Evolutionary conservation across 2,888 invertebrate genomes (phyloP).

Genomic region (Sclerodermus sp.): DNA sequence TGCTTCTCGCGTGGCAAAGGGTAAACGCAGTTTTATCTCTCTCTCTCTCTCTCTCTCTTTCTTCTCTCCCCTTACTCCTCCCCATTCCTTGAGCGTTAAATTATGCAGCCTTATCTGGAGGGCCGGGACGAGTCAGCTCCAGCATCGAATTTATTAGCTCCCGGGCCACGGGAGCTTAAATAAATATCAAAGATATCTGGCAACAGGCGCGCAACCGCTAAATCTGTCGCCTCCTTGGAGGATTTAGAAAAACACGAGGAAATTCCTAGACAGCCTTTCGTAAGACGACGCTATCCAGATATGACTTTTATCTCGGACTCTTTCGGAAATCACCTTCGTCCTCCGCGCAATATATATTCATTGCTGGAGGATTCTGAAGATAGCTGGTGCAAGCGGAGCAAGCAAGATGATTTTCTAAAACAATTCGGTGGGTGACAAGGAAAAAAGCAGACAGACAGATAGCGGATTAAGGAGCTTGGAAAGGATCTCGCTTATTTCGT

Average conservation of each 20-base stretch:
- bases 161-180: constrained; percentile 23
- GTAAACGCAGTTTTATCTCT: too few species aligned
- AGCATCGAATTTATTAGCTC: constrained; percentile 32
- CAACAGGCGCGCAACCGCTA: constrained; percentile 16
- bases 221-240: constrained; percentile 29
- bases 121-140: constrained; percentile 31
- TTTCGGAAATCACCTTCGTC: too few species aligned
- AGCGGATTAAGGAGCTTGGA: too few species aligned
- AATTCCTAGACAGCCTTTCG: not conserved
- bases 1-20: too few species aligned
- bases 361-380: too few species aligned
- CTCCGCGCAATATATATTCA: too few species aligned
- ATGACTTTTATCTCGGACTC: too few species aligned
- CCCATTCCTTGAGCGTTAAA: constrained; percentile 17
- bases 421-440: too few species aligned
- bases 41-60: not conserved
- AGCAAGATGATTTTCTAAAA: too few species aligned
- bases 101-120: constrained; percentile 37
- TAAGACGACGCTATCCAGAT: constrained; percentile 7
- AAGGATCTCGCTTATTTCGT: too few species aligned
- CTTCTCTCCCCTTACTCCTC: not conserved
- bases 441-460: too few species aligned
- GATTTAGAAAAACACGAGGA: constrained; percentile 21
- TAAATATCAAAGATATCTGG: constrained; percentile 37
- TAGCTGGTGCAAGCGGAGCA: too few species aligned